A percentile compares a stretch with the other conserved stretches of the same genome.
Evolutionary conservation across 2,113 vertebrate genomes (phyloP).

Genomic region (Myiopsitta monachus): DNA sequence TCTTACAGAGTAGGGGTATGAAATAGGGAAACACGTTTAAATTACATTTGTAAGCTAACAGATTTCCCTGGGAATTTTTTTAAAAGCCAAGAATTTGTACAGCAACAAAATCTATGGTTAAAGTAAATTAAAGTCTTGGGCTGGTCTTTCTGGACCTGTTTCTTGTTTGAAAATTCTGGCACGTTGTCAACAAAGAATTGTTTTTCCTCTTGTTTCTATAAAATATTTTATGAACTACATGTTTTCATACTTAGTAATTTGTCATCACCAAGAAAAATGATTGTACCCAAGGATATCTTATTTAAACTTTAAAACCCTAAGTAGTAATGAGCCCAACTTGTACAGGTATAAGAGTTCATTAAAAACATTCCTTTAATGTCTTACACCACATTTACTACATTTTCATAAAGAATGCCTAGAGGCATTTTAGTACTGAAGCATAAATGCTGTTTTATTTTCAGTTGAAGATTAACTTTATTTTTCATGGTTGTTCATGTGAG

Average conservation of each 20-base stretch:
- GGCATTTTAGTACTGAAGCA: neutral
- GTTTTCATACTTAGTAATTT: neutral
- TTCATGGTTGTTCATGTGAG: neutral
- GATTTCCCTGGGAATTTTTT: neutral
- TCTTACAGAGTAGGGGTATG: neutral
- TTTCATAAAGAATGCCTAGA: neutral
- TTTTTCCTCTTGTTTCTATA: neutral
- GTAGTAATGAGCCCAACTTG: neutral
- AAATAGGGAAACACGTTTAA: neutral
- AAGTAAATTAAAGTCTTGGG: neutral
- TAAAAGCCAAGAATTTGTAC: neutral
- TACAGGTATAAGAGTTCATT: neutral
- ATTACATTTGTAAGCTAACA: neutral
- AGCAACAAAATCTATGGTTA: neutral
- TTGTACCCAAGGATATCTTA: neutral
- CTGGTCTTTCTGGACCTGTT: neutral
- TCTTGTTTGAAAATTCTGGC: neutral
- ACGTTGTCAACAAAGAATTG: neutral
- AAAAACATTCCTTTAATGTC: neutral
- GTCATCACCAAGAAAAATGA: neutral
- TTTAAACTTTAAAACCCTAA: neutral
- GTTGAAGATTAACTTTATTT: conserved; percentile 45
- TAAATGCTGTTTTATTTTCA: conserved; percentile 38
- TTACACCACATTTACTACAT: neutral
- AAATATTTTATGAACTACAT: neutral